phyloP scores from a whole-genome alignment of 1,140 invertebrate genomes.

The Bathynomus jamesi region DNA sequence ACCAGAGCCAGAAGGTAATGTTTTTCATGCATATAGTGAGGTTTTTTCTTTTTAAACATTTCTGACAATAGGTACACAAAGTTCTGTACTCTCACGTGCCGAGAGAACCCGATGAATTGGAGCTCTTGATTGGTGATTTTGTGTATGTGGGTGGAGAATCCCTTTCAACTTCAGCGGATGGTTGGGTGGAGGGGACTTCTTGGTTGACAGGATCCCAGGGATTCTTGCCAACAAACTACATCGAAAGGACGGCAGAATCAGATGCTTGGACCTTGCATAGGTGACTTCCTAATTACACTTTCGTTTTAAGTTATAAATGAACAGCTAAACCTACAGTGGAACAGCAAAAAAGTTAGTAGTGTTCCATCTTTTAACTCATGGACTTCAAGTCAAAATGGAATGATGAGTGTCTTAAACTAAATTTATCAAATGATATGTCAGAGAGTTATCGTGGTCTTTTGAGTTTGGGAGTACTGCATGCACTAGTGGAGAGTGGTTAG shows the following conservation, averaged over 20 bases:
- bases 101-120: constrained; percentile 70
- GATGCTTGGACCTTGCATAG: constrained; percentile 83
- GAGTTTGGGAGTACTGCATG: no score
- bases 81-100: constrained; percentile 70
- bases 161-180: constrained; percentile 62
- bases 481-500: no score
- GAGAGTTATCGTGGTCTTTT: no score
- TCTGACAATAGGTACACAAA: constrained; percentile 58
- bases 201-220: constrained; percentile 72
- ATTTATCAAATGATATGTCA: no score
- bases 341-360: no score
- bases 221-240: constrained; percentile 69
- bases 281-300: constrained; percentile 27
- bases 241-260: constrained; percentile 71
- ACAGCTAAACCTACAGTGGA: no score
- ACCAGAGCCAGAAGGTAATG: no score
- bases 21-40: no score
- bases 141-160: constrained; percentile 69
- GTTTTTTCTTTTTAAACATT: background rate
- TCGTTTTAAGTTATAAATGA: background rate
- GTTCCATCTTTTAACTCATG: no score
- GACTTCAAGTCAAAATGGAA: no score
- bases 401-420: no score
- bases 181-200: constrained; percentile 77
- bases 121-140: constrained; percentile 74